Evolutionary conservation across 1,140 invertebrate genomes (phyloP).

Genomic region (Diachasma alloeum): DNA sequence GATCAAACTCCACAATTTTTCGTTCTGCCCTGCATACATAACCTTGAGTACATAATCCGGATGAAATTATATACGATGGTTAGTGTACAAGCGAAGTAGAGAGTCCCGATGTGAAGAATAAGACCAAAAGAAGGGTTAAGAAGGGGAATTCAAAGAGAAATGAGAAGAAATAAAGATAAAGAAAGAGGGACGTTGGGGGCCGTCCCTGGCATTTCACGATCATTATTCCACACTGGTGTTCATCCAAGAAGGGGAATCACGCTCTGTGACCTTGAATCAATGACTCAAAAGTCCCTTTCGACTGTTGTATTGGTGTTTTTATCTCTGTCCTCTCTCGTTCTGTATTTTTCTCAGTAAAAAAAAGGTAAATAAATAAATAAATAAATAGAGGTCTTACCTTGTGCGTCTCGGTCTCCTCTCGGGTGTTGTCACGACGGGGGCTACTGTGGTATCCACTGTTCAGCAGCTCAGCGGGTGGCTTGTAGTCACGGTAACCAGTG

Average conservation of each 20-base stretch:
- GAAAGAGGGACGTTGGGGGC: conserved; percentile 47
- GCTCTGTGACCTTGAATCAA: conserved; percentile 47
- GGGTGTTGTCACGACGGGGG: conserved; percentile 49
- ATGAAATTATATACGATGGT: conserved; percentile 27
- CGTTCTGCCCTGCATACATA: not conserved
- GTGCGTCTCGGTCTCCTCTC: conserved; percentile 68
- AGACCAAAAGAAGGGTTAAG: not conserved
- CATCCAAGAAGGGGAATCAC: conserved; percentile 38
- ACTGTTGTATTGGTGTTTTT: not conserved
- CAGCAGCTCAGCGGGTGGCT: conserved; percentile 75
- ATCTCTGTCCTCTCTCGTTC: not conserved
- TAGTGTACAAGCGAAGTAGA: conserved; percentile 15
- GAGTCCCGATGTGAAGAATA: not conserved
- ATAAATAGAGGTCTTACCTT: conserved; percentile 64
- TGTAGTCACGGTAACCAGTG: conserved; percentile 81
- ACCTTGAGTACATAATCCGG: conserved; percentile 2
- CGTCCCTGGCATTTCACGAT: conserved; percentile 54
- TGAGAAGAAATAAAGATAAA: conserved; percentile 44
- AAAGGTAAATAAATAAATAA: not conserved
- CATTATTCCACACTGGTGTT: conserved; percentile 53
- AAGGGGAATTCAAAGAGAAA: conserved; percentile 30
- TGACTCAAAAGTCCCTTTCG: conserved; percentile 25
- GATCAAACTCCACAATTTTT: not conserved
- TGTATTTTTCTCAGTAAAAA: not conserved
- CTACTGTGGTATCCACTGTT: conserved; percentile 45